A percentile compares a stretch with the other conserved stretches of the same genome.
These are phyloP conservation scores for Hypsopygia costalis DNA, from an alignment of 2,888 invertebrate species.

Conservation along the genomic window DNA sequence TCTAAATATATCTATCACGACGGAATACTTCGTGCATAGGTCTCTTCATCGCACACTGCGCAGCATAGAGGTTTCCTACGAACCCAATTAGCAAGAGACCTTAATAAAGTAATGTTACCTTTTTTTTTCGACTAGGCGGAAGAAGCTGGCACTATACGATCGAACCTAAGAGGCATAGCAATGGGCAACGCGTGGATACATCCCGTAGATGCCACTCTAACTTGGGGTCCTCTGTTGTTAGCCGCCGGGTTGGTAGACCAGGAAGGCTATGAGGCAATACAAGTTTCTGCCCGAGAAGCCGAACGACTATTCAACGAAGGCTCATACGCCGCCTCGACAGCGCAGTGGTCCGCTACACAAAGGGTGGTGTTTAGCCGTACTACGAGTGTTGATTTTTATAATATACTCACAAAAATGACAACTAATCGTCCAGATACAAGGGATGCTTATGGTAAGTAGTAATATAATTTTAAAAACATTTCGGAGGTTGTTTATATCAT, in stretches of 20 bases:
- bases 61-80: no score
- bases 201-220: constrained; percentile 90
- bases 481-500: no score
- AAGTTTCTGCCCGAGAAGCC: constrained; percentile 76
- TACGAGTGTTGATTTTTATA: constrained; percentile 88
- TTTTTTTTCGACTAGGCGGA: constrained; percentile 76
- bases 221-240: constrained; percentile 90
- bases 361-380: constrained; percentile 81
- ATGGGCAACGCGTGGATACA: constrained; percentile 96
- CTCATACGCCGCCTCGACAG: constrained; percentile 81
- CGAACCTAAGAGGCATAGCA: constrained; percentile 88
- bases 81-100: no score
- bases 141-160: constrained; percentile 78
- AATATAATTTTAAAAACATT: no score
- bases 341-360: constrained; percentile 84
- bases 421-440: constrained; percentile 32
- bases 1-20: no score
- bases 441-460: constrained; percentile 34
- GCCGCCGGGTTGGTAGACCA: constrained; percentile 87
- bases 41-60: no score
- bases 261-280: constrained; percentile 81
- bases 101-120: no score
- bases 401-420: constrained; percentile 83
- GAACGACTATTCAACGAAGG: constrained; percentile 79
- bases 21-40: no score